Evolutionary conservation across 2,113 vertebrate genomes (phyloP), one percentile per base, ranked within the genome.

Genomic region (Leucopsar rothschildi): DNA sequence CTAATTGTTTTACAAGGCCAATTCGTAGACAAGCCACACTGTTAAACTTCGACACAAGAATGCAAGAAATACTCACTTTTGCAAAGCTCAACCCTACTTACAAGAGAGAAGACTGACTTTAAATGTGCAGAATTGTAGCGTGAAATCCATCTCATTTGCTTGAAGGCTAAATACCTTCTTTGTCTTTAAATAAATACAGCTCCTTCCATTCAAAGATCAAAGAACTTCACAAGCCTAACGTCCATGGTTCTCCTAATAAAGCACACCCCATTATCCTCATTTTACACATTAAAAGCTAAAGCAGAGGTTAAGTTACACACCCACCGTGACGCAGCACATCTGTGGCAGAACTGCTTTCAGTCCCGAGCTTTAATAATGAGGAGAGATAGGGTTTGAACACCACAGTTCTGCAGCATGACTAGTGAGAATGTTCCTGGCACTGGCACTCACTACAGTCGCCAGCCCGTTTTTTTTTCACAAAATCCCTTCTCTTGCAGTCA

Each of bases 1-100:
- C 89, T 94, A 97, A 95, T 91, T 95, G 90, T 93, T 94, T 97
- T 95, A 95, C 39, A 93, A 93, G 88, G 83, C 92, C 81, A 90
- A 79, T 93, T 92, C 75, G 17, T 75, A 91, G 56, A 88, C 73
- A 86, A 93, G 87, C 80, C 55, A 73, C 91, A 49, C 66, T 72
- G 73, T 93, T 80, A 86, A 95, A 79, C 76, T 87, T 97, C 66
- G 77, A 95, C 47, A 68, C 3, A 25, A 83, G 79, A 95, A 92
- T 13, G 44, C 68, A 88, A 93, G 80, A 88, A 92, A 92, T n/a
- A 87, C 1, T 31, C 70, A 65, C 52, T 92, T 88, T 53, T 90
- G 82, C 69, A 81, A 86, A 93, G 86, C 76, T 86, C 72, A 77
- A 42, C 29, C 19, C 55, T 66, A 59, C 71, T 77, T 66, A 71